phyloP scores from a whole-genome alignment of 2,113 vertebrate species.

The Phalacrocorax aristotelis region DNA sequence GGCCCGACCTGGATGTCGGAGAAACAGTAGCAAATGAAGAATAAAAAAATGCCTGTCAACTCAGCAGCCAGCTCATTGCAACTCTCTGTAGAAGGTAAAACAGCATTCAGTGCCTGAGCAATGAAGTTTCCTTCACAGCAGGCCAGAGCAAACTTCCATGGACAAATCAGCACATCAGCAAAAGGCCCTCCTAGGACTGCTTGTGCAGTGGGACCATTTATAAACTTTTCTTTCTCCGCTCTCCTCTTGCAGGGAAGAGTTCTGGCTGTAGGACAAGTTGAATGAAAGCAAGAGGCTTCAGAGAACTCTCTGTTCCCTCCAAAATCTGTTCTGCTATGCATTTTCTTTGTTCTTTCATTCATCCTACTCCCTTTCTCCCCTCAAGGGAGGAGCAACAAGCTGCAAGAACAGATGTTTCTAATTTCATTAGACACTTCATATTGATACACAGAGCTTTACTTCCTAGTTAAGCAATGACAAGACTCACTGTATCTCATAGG shows the following conservation, averaged over 20 bases:
- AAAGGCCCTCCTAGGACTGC: neutral
- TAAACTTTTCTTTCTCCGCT: neutral
- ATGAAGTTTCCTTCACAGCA: neutral
- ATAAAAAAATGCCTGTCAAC: neutral
- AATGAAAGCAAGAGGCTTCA: conserved; percentile 2
- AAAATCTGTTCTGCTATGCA: conserved; percentile 1
- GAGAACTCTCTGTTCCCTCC: neutral
- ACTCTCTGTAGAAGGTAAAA: neutral
- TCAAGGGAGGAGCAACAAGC: conserved; percentile 25
- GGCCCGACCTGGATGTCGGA: neutral
- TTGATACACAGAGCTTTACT: neutral
- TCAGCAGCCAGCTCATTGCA: neutral
- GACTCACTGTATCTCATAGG: neutral
- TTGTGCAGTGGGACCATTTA: neutral
- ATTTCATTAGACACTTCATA: conserved; percentile 2
- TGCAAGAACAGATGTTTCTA: conserved; percentile 34
- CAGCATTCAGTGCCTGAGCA: neutral
- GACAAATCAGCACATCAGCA: neutral
- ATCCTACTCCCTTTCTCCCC: neutral
- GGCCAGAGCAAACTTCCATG: neutral
- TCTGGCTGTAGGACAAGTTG: neutral
- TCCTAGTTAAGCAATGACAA: neutral
- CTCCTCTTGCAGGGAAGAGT: neutral
- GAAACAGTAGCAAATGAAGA: neutral
- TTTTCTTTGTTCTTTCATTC: conserved; percentile 26